Base-by-base conservation (phyloP, 1,140 invertebrate species). In the Idris sp. region DNA sequence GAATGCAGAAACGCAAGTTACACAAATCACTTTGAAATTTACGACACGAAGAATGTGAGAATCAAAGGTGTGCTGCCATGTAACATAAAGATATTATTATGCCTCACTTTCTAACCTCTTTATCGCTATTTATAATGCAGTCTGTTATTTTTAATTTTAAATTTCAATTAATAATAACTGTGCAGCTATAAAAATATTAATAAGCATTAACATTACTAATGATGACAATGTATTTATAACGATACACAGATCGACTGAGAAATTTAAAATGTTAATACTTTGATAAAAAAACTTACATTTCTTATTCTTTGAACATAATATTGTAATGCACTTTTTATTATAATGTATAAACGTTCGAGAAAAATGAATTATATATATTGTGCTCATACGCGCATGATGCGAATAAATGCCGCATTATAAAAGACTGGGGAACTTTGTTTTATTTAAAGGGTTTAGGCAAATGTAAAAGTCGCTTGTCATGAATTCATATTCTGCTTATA, bases 11-110 rank as follows among this genome's bases (percentile, higher is more conserved):
- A 53, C 48, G 46, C 30, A 30, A 48, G 43, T 51, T 73, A 53
- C 51, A 58, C 51, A 35, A 58, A 73, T 64, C 51, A 58, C 35
- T 43, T 49, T 22, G 30, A 64, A 58, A 65, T 59, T 58, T 61
- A 61, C 40, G 56, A 30, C 51, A 25, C n/a, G 38, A 69, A 46
- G 46, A 71, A 54, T 54, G 31, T 25, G 10, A 14, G 35, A 68
- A 46, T 68, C 64, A 49, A 68, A 49, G 43, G 44, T 13, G 43
- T 7, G 49, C 25, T 49, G 25, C 49, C 33, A 26, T 14, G 26
- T 16, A 36, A 28, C 35, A 40, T 31, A 19, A 22, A 22, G 19
- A 56, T 56, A 54, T 67, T 56, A 67, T 65, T 65, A 54, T 36
- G 43, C 18, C 11, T 3, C 14, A 10, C 4, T 4, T 2, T 2